These are phyloP conservation scores for Hirtodrosophila duncani DNA, from an alignment of 2,888 invertebrate species.

Conservation along the genomic window DNA sequence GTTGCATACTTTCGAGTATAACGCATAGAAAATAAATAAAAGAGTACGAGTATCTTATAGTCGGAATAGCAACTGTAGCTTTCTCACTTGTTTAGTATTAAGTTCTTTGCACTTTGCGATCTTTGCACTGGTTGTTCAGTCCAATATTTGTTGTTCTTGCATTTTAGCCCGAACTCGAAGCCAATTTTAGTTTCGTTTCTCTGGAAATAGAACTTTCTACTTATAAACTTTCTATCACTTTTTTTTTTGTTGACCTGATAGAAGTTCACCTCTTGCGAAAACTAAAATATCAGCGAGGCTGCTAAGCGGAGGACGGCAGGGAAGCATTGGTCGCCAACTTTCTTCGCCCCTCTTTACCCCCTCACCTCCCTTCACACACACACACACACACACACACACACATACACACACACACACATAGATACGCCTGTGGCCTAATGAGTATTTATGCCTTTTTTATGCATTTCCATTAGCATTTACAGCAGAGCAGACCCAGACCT, in stretches of 20 bases:
- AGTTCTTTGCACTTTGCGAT: no score
- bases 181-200: no score
- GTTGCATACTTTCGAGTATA: no score
- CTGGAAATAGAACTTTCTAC: conserved; percentile 35
- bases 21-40: no score
- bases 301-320: conserved; percentile 34
- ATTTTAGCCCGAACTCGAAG: no score
- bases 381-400: conserved; percentile 7
- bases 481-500: no score
- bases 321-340: conserved; percentile 42
- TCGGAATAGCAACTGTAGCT: no score
- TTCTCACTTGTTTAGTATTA: no score
- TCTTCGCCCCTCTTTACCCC: conserved; percentile 30
- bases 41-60: no score
- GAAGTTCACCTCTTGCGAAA: neutral
- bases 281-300: no score
- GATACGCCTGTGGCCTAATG: conserved; percentile 49
- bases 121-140: no score
- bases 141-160: no score
- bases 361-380: neutral
- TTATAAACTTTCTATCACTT: conserved; percentile 48
- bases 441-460: conserved; percentile 67
- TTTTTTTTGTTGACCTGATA: conserved; percentile 22
- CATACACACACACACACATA: conserved; percentile 14
- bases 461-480: conserved; percentile 66